A percentile compares a stretch with the other conserved stretches of the same genome.
Conservation (phyloP, 2,888 invertebrate genomes). For the Morinoia aosen region DNA sequence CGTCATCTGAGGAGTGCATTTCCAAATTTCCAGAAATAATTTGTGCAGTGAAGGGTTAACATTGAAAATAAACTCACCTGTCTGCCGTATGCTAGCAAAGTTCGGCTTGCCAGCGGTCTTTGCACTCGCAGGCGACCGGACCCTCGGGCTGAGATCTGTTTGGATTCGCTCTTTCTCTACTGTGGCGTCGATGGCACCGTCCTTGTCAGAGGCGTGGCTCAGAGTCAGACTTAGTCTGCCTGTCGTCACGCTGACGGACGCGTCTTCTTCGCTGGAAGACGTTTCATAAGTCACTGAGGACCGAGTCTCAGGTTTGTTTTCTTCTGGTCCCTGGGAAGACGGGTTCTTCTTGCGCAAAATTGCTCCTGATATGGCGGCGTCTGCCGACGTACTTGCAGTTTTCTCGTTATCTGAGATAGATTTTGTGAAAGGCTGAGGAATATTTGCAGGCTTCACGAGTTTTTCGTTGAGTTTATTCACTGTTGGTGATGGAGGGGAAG, state of each 20-base stretch:
- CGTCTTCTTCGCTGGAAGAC: constrained; percentile 65
- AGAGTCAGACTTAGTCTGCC: constrained; percentile 64
- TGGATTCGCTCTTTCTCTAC: constrained; percentile 32
- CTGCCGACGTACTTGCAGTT: not conserved
- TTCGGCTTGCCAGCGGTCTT: not conserved
- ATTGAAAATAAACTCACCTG: not conserved
- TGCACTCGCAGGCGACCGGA: not conserved
- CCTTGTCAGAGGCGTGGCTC: constrained; percentile 39
- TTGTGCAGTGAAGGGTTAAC: too few species aligned
- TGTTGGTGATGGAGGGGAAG: not conserved
- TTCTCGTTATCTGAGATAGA: not conserved
- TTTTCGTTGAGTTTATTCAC: not conserved
- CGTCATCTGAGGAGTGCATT: too few species aligned
- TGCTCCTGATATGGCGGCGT: not conserved
- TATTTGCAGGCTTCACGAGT: not conserved
- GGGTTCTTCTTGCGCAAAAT: not conserved
- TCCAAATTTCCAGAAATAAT: too few species aligned
- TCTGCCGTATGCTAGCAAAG: not conserved
- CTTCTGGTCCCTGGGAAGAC: not conserved
- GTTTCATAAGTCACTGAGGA: constrained; percentile 58
- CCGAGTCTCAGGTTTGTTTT: not conserved
- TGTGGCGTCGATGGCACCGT: constrained; percentile 39
- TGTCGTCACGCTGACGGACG: constrained; percentile 65
- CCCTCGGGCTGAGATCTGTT: constrained; percentile 5
- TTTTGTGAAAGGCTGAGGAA: not conserved